phyloP scores from a whole-genome alignment of 2,888 invertebrate genomes.

The Pollenia amentaria region DNA sequence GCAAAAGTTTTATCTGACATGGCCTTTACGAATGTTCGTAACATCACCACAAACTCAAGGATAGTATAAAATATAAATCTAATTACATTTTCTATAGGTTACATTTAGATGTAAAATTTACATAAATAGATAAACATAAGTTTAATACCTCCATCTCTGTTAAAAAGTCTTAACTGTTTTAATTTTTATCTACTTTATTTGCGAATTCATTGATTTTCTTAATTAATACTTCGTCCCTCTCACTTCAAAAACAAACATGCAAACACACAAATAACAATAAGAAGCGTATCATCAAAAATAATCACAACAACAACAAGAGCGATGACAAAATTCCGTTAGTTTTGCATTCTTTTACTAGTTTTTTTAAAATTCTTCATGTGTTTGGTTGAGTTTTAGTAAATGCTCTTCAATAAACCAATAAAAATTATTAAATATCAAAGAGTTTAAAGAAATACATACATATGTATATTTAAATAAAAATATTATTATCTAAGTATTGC shows the following conservation, averaged over 20 bases:
- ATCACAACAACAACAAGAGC: slow-evolving; percentile 5
- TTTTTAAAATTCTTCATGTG: neutral
- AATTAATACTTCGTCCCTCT: neutral
- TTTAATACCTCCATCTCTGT: neutral
- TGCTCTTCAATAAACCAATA: neutral
- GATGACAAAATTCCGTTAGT: neutral
- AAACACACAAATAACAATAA: neutral
- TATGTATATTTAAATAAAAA: too few relatives aligned
- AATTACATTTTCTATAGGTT: too few relatives aligned
- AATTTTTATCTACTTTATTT: neutral
- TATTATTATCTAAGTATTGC: neutral
- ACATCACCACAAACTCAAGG: too few relatives aligned
- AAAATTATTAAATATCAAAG: neutral
- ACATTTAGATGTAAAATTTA: too few relatives aligned
- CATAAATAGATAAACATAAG: too few relatives aligned
- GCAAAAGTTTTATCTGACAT: too few relatives aligned
- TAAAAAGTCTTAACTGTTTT: neutral
- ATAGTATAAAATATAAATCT: too few relatives aligned
- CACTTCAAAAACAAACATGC: neutral
- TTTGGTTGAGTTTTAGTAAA: neutral
- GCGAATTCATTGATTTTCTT: slow-evolving; percentile 4
- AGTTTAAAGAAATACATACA: neutral
- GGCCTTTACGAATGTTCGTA: too few relatives aligned
- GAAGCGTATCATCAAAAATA: neutral
- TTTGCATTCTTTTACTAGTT: slow-evolving; percentile 20